Evolutionary conservation across 1,140 invertebrate genomes (phyloP), one percentile per base, ranked within the genome.

Genomic region (Phortica variegata): DNA sequence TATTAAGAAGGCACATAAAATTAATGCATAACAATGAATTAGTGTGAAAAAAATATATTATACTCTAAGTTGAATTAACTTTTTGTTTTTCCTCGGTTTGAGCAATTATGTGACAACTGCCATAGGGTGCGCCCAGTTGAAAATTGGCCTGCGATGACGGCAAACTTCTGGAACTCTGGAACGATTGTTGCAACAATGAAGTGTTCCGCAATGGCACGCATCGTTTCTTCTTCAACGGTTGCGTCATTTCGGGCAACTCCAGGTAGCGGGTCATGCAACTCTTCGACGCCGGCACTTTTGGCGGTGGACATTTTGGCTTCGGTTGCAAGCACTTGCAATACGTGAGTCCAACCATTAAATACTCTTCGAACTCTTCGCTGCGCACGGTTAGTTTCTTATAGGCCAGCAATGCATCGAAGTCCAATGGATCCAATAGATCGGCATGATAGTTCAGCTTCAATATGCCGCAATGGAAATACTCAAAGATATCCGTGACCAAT

Each of bases 351-450:
- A 47, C 40, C 12, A 58, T 16, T 5, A 71, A 38, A 37, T 71
- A 71, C 32, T 73, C 66, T 3, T 60, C 54, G 23, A 74, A 71
- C 6, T 73, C 70, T 48, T 74, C 61, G 19, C 49, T 58, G 5
- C 51, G 50, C 0, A 26, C 38, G 23, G 69, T 9, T 3, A 63
- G 18, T 10, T 40, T 43, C 36, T 57, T 58, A 37, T 71, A 72
- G 21, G 20, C 2, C 8, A 58, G 54, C 34, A 74, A 13, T 3
- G 50, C 29, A 1, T 18, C 3, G 5, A 56, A 8, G n/a, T 73
- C 58, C 3, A 40, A 3, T 1, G 70, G 62, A 43, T 73, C 70
- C 39, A 73, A 10, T n/a, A 53, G 60, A 1, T 46, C 51, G 0
- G 54, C 20, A 0, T 19, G 38, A 18, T 54, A 68, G 8, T 66